These are phyloP conservation scores for Philonicus albiceps DNA, from an alignment of 2,888 invertebrate species.

Conservation along the genomic window DNA sequence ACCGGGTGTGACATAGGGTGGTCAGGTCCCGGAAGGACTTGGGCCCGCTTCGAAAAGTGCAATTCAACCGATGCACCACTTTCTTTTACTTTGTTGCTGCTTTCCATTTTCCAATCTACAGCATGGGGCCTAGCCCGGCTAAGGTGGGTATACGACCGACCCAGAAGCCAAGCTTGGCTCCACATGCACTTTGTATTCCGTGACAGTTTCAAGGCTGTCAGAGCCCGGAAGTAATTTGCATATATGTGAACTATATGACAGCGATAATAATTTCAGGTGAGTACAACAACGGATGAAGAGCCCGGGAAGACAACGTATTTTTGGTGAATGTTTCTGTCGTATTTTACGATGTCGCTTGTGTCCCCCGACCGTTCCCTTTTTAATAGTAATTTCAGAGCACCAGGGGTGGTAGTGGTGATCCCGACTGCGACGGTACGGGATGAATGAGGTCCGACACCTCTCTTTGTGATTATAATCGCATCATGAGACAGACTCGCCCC, in stretches of 20 bases:
- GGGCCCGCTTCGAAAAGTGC: neutral
- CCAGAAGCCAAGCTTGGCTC: neutral
- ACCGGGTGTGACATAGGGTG: neutral
- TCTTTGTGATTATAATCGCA: constrained; percentile 36
- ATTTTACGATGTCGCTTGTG: neutral
- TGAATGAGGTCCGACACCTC: constrained; percentile 28
- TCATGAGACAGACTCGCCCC: neutral
- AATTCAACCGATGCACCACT: constrained; percentile 35
- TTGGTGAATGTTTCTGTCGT: neutral
- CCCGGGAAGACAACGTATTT: constrained; percentile 8
- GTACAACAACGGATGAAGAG: neutral
- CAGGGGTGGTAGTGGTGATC: neutral
- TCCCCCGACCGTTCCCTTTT: neutral
- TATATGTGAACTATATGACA: constrained; percentile 37
- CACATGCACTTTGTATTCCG: constrained; percentile 1
- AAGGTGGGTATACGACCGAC: neutral
- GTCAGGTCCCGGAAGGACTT: neutral
- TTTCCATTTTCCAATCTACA: constrained; percentile 28
- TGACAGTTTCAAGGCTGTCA: constrained; percentile 21
- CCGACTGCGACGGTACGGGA: neutral
- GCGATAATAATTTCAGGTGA: constrained; percentile 37
- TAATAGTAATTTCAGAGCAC: neutral
- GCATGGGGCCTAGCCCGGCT: neutral
- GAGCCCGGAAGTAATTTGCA: constrained; percentile 41
- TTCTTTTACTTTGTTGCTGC: constrained; percentile 23